Conservation (phyloP, 2,113 vertebrate species). For the Xenus cinereus region DNA sequence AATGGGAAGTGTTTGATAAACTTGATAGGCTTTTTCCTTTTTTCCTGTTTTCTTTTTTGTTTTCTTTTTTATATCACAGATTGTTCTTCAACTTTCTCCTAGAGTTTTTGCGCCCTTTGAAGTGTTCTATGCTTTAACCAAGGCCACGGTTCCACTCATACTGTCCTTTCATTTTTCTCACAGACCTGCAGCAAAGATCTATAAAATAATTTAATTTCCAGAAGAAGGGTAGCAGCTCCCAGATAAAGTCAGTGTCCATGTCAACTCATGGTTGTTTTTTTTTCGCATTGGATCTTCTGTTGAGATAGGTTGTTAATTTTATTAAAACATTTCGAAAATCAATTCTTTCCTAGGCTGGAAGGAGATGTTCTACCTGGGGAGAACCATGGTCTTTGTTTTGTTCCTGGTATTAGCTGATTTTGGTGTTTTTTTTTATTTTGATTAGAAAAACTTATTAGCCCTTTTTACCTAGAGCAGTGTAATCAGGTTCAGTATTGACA, state of each 20-base stretch:
- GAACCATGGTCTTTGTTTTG: background rate
- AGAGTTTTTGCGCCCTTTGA: background rate
- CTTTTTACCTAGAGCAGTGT: background rate
- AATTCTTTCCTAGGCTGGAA: background rate
- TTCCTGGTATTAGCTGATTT: background rate
- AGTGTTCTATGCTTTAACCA: background rate
- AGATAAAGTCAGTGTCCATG: background rate
- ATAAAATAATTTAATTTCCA: background rate
- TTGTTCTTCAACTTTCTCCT: background rate
- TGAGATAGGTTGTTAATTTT: background rate
- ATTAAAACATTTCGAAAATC: background rate
- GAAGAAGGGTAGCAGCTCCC: background rate
- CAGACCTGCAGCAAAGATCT: background rate
- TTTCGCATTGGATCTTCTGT: background rate
- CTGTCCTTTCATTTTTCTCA: background rate
- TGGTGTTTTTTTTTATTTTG: background rate
- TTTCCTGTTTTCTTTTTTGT: background rate
- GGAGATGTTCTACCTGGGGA: background rate
- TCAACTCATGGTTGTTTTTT: background rate
- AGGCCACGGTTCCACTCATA: fast-evolving
- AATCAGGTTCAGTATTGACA: background rate
- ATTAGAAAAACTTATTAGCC: background rate
- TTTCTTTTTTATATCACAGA: background rate
- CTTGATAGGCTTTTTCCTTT: background rate
- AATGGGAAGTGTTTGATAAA: background rate